Base-by-base conservation (phyloP, 2,797 vertebrate genomes). In the Gadopsis bispinosus region DNA sequence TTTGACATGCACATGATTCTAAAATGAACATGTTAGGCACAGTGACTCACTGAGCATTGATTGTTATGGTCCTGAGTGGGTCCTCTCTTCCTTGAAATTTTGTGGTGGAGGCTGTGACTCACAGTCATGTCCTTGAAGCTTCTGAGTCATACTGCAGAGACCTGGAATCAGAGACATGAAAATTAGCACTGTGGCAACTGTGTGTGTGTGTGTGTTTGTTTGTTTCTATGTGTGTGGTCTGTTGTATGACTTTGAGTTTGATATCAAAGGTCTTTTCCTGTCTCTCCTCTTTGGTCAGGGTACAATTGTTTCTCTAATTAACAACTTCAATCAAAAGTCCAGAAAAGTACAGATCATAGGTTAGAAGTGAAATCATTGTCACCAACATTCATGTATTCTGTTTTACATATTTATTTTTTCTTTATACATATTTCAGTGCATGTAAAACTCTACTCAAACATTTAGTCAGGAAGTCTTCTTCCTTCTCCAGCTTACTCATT, bases 61-160 rank as follows among this genome's bases (percentile, higher is more conserved):
- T 61, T 83, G 77, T 88, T 83, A 37, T 59, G 61, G 56, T 71
- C 69, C 37, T 71, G 39, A 76, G 35, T 48, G 50, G 72, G 19
- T 82, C 67, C 61, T 63, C 56, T 70, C 78, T 80, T 82, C 74
- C 29, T 81, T 69, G 48, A 77, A 80, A 65, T 85, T 84, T 79
- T 83, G 82, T 65, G 77, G 75, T 73, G 50, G 53, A 73, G 58
- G 73, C 76, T 68, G 77, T 88, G 87, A 92, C 73, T 91, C 88
- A 91, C 9, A 83, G 72, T 75, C 76, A 81, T 58, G 77, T 69
- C 79, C 83, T 73, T 33, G 43, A 77, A 75, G 71, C 74, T 66
- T 47, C 60, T 88, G 83, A 88, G 58, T 90, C 77, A 83, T 17
- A 20, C 72, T 48, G 58, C 74, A 73, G 56, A 62, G 66, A 31